Evolutionary conservation across 1,140 invertebrate species (phyloP).

Genomic region (Acromyrmex echinatior): DNA sequence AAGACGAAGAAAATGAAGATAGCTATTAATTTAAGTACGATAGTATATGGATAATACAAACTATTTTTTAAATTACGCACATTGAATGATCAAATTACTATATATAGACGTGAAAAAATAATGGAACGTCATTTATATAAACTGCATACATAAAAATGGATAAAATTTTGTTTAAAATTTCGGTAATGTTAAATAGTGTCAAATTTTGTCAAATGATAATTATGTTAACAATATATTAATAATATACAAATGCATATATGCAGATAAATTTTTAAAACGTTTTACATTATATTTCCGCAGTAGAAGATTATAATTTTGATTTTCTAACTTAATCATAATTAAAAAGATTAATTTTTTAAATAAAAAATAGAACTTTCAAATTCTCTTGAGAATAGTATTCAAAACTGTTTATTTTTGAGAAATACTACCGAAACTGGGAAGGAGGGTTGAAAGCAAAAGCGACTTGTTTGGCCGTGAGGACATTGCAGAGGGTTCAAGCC

Average conservation of each 20-base stretch:
- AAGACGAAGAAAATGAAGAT: constrained; percentile 28
- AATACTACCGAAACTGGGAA: constrained; percentile 30
- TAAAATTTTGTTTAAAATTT: neutral
- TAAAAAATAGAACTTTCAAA: neutral
- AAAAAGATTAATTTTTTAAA: neutral
- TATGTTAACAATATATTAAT: neutral
- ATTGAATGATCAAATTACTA: neutral
- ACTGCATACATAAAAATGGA: neutral
- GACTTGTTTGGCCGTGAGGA: constrained; percentile 71
- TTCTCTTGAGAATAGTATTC: neutral
- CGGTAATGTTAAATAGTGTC: neutral
- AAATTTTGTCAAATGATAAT: neutral
- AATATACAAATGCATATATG: neutral
- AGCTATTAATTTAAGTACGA: constrained; percentile 2
- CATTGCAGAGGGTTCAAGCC: constrained; percentile 68
- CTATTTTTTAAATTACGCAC: neutral
- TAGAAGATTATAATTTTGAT: neutral
- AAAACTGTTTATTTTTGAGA: constrained; percentile 54
- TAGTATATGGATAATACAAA: neutral
- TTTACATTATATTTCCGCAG: too few relatives aligned
- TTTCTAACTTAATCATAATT: neutral
- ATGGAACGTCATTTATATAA: neutral
- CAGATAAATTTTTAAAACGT: neutral
- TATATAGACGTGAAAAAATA: neutral
- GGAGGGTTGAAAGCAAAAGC: constrained; percentile 65